Conservation (phyloP, 1,140 invertebrate species). For the Cydia strobilella region DNA sequence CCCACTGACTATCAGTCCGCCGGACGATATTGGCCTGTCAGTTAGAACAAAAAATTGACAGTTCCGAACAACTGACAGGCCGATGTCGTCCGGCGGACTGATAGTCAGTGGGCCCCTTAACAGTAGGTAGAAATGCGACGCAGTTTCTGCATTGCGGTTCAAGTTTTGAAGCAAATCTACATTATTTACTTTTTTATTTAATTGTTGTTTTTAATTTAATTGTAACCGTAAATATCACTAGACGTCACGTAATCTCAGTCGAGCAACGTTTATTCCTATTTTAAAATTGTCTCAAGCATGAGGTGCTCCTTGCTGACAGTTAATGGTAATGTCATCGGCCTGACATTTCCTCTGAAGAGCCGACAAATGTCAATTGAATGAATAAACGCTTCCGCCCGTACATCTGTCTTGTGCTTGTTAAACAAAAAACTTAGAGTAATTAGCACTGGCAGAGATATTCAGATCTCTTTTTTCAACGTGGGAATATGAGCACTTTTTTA, state of each 20-base stretch:
- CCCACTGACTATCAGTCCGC: too few species aligned
- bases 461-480: conserved; percentile 32
- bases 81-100: too few species aligned
- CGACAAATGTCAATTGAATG: conserved; percentile 37
- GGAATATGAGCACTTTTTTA: background rate
- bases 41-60: too few species aligned
- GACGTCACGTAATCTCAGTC: background rate
- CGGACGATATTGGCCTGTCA: too few species aligned
- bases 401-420: conserved; percentile 35
- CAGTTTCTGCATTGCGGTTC: background rate
- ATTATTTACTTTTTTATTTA: too few species aligned
- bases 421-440: conserved; percentile 35
- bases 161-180: background rate
- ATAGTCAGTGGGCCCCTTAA: too few species aligned
- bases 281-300: background rate
- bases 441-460: conserved; percentile 33
- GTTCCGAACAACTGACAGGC: too few species aligned
- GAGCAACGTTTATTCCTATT: too few species aligned
- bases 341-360: conserved; percentile 34
- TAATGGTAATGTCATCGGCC: conserved; percentile 26
- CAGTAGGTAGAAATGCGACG: too few species aligned
- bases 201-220: too few species aligned
- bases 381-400: conserved; percentile 35
- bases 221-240: too few species aligned
- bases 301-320: conserved; percentile 19